Evolutionary conservation across 2,113 vertebrate genomes (phyloP).

Genomic region (Lepus americanus): DNA sequence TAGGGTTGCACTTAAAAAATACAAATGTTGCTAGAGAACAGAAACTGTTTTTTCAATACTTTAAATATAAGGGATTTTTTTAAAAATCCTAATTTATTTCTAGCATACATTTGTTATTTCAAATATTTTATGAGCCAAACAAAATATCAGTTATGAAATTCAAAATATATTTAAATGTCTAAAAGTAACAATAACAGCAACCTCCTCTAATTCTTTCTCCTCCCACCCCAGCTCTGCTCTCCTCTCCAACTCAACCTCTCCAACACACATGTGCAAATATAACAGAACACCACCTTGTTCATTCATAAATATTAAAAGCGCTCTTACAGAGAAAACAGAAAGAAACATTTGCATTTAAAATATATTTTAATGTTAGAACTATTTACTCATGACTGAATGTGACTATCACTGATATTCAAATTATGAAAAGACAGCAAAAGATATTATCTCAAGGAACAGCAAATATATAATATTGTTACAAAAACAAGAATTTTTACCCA

Average conservation of each 20-base stretch:
- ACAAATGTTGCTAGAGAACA: not conserved
- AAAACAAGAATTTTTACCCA: slow-evolving; percentile 43
- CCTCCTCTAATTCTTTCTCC: not conserved
- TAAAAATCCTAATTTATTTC: slow-evolving; percentile 29
- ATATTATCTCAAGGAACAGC: not conserved
- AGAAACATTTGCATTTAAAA: slow-evolving; percentile 42
- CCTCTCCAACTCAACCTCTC: not conserved
- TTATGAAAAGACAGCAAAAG: not conserved
- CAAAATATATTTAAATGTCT: not conserved
- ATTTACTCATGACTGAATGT: not conserved
- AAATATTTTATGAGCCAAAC: slow-evolving; percentile 51
- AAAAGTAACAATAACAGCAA: slow-evolving; percentile 13
- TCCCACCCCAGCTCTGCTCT: not conserved
- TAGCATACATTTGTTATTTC: not conserved
- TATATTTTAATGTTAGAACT: not conserved
- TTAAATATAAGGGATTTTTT: not conserved
- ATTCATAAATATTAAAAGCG: slow-evolving; percentile 8
- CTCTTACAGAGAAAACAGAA: slow-evolving; percentile 42
- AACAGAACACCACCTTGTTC: not conserved
- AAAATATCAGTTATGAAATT: slow-evolving; percentile 19
- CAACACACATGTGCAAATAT: not conserved
- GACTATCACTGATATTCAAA: not conserved
- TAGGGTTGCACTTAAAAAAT: slow-evolving; percentile 8
- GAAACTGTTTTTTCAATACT: not conserved
- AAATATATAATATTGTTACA: not conserved